phyloP scores from a whole-genome alignment of 2,888 invertebrate genomes.

The Acronicta psi region DNA sequence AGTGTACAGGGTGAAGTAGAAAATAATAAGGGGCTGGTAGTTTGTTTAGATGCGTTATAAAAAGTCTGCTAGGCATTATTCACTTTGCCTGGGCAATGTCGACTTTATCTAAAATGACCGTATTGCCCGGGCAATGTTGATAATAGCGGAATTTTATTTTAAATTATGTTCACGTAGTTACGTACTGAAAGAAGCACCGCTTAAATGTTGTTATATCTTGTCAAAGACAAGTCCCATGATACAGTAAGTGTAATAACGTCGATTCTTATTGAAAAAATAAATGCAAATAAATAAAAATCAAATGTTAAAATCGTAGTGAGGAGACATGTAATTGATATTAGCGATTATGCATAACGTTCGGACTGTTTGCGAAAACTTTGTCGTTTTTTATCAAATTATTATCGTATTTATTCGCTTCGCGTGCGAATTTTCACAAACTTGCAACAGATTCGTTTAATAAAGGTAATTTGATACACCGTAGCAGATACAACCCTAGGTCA shows the following conservation, averaged over 20 bases:
- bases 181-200: conserved; percentile 68
- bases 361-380: conserved; percentile 49
- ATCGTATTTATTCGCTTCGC: conserved; percentile 67
- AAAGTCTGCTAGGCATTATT: conserved; percentile 7
- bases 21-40: conserved; percentile 51
- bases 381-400: conserved; percentile 58
- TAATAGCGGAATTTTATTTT: conserved; percentile 17
- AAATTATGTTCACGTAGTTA: conserved; percentile 51
- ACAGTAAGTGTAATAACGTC: conserved; percentile 63
- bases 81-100: conserved; percentile 1
- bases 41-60: conserved; percentile 41
- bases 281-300: conserved; percentile 48
- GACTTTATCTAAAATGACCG: background rate
- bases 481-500: background rate
- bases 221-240: conserved; percentile 60
- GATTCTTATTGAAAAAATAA: conserved; percentile 50
- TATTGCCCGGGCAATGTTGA: conserved; percentile 8
- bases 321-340: conserved; percentile 56
- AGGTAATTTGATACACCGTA: conserved; percentile 13
- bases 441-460: conserved; percentile 34
- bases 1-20: conserved; percentile 75
- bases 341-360: conserved; percentile 50
- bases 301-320: conserved; percentile 46
- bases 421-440: conserved; percentile 58
- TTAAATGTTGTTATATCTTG: conserved; percentile 61